Percentiles rank a stretch among this genome's conserved stretches.
phyloP scores from a whole-genome alignment of 1,140 invertebrate species.

The Ceratina australensis region DNA sequence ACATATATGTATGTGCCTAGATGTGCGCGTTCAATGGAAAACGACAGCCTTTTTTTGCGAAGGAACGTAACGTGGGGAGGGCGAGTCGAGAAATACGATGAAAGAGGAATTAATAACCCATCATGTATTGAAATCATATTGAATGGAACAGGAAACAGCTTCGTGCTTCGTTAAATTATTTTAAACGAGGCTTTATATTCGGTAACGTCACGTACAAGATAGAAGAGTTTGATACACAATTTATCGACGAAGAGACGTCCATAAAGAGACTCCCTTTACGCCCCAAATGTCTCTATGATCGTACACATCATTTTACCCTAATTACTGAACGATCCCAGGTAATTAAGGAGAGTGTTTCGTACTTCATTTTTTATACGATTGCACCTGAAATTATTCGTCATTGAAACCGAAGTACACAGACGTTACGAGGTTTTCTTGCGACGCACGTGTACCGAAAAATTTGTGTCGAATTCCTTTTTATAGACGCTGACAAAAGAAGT shows the following conservation, averaged over 20 bases:
- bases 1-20: background rate
- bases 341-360: constrained; percentile 44
- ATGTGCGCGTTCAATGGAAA: constrained; percentile 8
- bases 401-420: background rate
- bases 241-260: too few relatives aligned
- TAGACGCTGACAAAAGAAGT: background rate
- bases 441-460: background rate
- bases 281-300: background rate
- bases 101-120: constrained; percentile 31
- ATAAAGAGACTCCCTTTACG: constrained; percentile 22
- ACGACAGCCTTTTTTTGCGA: constrained; percentile 41
- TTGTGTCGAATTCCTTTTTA: background rate
- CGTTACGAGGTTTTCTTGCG: background rate
- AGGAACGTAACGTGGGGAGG: constrained; percentile 12
- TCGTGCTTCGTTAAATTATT: too few relatives aligned
- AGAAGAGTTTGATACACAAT: constrained; percentile 8
- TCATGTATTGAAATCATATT: constrained; percentile 11
- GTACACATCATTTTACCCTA: constrained; percentile 50
- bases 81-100: constrained; percentile 8
- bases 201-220: background rate
- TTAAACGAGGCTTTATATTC: background rate
- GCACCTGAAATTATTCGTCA: constrained; percentile 36
- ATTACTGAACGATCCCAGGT: constrained; percentile 50
- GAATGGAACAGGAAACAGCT: background rate
- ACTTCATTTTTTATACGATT: constrained; percentile 9